Percentiles rank a stretch among this genome's conserved stretches.
These are phyloP conservation scores for Columba janthina DNA, from an alignment of 2,113 vertebrate species.

Conservation along the genomic window DNA sequence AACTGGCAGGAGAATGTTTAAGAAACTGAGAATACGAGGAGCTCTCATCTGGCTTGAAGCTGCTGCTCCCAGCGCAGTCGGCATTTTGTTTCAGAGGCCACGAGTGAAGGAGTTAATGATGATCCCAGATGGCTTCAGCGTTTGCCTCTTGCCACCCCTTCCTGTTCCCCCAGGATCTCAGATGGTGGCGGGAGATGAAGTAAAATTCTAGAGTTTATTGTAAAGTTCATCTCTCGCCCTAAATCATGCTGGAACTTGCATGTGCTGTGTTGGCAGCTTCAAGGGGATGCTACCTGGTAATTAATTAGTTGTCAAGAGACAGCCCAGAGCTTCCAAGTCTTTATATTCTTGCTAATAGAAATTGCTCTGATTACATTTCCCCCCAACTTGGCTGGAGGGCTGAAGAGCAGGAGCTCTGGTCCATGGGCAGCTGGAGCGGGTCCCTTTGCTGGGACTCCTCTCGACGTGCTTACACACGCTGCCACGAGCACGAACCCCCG, in stretches of 20 bases:
- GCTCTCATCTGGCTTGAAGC: constrained; percentile 31
- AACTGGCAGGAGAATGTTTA: not conserved
- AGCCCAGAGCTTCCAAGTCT: constrained; percentile 67
- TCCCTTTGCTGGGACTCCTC: constrained; percentile 23
- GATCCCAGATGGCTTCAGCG: constrained; percentile 61
- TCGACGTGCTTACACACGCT: not conserved
- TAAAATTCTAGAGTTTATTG: constrained; percentile 59
- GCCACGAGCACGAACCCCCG: not conserved
- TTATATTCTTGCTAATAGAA: constrained; percentile 60
- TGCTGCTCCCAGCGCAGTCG: not conserved
- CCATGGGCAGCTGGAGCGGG: constrained; percentile 44
- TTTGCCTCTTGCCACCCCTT: constrained; percentile 45
- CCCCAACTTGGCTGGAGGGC: constrained; percentile 37
- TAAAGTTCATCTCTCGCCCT: constrained; percentile 57
- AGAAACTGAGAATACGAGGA: not conserved
- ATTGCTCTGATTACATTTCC: constrained; percentile 58
- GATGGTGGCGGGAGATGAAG: constrained; percentile 65
- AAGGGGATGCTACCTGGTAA: constrained; percentile 69
- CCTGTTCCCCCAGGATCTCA: constrained; percentile 59
- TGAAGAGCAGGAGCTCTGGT: constrained; percentile 19
- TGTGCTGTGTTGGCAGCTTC: constrained; percentile 58
- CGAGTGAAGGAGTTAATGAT: constrained; percentile 49
- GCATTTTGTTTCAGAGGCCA: constrained; percentile 12
- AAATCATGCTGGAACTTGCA: constrained; percentile 65
- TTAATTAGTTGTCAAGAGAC: constrained; percentile 72